phyloP scores from a whole-genome alignment of 2,113 vertebrate genomes.

The Balaeniceps rex region DNA sequence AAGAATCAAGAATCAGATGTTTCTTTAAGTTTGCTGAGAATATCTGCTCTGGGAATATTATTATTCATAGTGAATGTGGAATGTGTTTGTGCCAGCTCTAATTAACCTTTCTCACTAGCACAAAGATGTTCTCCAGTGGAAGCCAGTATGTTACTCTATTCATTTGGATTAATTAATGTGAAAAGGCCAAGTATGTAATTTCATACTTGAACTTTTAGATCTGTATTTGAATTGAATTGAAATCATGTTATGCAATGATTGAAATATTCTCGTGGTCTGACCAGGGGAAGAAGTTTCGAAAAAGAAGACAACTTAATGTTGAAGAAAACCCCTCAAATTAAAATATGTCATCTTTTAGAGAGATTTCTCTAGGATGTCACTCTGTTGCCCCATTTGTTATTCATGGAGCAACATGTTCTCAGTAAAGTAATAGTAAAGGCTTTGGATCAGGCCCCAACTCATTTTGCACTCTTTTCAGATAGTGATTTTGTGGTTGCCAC shows the following conservation, averaged over 20 bases:
- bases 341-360: not conserved
- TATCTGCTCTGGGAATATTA: not conserved
- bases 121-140: not conserved
- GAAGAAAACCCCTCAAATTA: not conserved
- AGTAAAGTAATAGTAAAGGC: not conserved
- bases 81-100: conserved; percentile 22
- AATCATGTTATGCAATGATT: not conserved
- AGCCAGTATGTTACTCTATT: not conserved
- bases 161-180: conserved; percentile 23
- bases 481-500: not conserved
- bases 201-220: not conserved
- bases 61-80: not conserved
- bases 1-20: not conserved
- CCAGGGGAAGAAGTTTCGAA: not conserved
- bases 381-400: not conserved
- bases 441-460: not conserved
- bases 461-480: not conserved
- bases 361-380: not conserved
- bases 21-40: not conserved
- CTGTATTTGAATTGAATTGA: not conserved
- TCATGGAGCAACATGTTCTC: not conserved
- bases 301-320: not conserved
- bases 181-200: conserved; percentile 17
- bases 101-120: not conserved
- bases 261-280: not conserved